These are phyloP conservation scores for Ursus arctos DNA, from an alignment of 2,113 vertebrate genomes.

Conservation along the genomic window DNA sequence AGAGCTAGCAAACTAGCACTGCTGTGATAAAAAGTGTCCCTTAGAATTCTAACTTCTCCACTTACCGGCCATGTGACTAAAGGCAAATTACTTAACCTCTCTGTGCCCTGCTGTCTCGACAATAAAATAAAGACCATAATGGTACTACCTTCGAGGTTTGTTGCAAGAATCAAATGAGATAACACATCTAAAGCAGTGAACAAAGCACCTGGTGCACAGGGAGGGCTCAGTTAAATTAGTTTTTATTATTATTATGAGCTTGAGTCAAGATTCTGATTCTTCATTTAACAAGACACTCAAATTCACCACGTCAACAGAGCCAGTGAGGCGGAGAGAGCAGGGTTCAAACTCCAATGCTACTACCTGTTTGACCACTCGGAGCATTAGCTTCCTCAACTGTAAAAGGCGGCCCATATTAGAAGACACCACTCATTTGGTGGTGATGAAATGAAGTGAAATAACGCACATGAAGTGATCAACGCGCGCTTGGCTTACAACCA, in stretches of 20 bases:
- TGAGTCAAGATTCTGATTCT: constrained; percentile 4
- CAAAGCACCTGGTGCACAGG: neutral
- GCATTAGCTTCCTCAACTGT: neutral
- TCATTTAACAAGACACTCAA: neutral
- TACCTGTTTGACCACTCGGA: neutral
- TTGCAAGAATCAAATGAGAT: neutral
- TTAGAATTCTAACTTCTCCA: neutral
- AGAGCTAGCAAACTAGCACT: neutral
- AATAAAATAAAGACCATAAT: neutral
- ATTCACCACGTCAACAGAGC: neutral
- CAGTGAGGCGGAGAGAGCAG: neutral
- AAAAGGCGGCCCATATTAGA: neutral
- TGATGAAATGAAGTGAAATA: neutral
- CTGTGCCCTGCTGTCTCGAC: neutral
- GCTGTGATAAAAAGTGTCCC: neutral
- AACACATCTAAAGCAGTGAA: neutral
- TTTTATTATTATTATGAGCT: neutral
- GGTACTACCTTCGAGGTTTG: neutral
- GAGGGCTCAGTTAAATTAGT: neutral
- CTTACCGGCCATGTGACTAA: neutral
- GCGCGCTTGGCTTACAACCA: neutral
- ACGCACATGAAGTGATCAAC: neutral
- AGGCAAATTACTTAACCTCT: neutral
- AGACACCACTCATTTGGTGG: neutral
- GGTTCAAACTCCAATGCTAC: neutral